phyloP scores from a whole-genome alignment of 2,888 invertebrate genomes.

The Tricholauxania praeusta region DNA sequence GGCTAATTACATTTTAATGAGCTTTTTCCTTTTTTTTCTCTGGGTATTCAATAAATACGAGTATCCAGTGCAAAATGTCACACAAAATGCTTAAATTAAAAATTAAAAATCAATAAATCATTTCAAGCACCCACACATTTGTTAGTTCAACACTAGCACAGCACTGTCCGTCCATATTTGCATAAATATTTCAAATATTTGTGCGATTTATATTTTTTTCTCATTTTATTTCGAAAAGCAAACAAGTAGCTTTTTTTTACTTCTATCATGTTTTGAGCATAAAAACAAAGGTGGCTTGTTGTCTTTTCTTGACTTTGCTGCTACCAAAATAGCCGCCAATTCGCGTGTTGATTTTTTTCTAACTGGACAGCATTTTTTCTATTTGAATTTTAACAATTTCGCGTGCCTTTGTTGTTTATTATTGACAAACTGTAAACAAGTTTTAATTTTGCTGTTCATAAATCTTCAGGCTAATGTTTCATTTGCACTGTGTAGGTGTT shows the following conservation, averaged over 20 bases:
- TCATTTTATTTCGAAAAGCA: not conserved
- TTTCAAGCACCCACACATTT: slow-evolving; percentile 25
- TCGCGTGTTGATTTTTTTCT: slow-evolving; percentile 17
- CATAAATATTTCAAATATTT: slow-evolving; percentile 37
- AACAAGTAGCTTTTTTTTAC: not conserved
- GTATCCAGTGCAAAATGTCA: not conserved
- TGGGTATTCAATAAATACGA: not conserved
- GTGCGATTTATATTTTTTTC: slow-evolving; percentile 24
- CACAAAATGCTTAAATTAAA: not conserved
- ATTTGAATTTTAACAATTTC: not conserved
- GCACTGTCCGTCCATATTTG: slow-evolving; percentile 15
- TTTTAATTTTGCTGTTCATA: slow-evolving; percentile 24
- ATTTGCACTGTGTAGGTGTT: not conserved
- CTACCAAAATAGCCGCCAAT: not conserved
- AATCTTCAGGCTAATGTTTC: slow-evolving; percentile 1
- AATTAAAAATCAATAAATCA: slow-evolving; percentile 38
- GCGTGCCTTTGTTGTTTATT: not conserved
- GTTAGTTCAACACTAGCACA: not conserved
- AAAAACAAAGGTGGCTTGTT: not conserved
- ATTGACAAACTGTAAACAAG: slow-evolving; percentile 8
- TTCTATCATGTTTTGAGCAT: not conserved
- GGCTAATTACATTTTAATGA: slow-evolving; percentile 26
- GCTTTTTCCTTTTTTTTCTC: not conserved
- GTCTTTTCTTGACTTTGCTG: not conserved
- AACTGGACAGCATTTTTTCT: not conserved